phyloP scores from a whole-genome alignment of 2,113 vertebrate genomes.

The Gnathonemus longibarbis region DNA sequence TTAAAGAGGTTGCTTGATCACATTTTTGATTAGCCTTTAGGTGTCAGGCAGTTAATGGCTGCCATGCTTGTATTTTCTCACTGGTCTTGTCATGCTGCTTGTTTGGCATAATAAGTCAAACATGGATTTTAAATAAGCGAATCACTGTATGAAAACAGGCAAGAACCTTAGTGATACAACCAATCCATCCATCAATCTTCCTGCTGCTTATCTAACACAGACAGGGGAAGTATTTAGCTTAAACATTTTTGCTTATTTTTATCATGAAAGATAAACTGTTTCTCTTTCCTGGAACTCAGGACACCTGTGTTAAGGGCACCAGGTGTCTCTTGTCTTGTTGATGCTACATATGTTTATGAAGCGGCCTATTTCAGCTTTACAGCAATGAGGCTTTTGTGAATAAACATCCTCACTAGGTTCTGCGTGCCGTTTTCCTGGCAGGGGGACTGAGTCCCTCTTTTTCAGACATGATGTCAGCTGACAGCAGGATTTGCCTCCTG shows the following conservation, averaged over 20 bases:
- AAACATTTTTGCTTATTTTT: not conserved
- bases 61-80: not conserved
- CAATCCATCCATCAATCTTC: not conserved
- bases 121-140: not conserved
- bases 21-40: not conserved
- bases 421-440: not conserved
- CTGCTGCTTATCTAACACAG: not conserved
- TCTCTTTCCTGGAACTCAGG: not conserved
- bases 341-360: not conserved
- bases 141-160: not conserved
- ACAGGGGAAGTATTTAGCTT: not conserved
- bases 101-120: not conserved
- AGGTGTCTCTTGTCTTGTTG: not conserved
- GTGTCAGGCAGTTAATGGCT: not conserved
- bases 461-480: constrained; percentile 3
- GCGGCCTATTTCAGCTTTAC: not conserved
- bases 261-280: not conserved
- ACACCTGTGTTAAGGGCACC: not conserved
- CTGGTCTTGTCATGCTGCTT: not conserved
- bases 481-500: not conserved
- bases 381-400: not conserved
- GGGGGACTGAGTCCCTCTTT: not conserved
- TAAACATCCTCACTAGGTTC: not conserved
- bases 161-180: not conserved
- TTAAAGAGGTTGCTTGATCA: not conserved